These are phyloP conservation scores for Osmerus mordax DNA, from an alignment of 2,113 vertebrate species.

Conservation along the genomic window DNA sequence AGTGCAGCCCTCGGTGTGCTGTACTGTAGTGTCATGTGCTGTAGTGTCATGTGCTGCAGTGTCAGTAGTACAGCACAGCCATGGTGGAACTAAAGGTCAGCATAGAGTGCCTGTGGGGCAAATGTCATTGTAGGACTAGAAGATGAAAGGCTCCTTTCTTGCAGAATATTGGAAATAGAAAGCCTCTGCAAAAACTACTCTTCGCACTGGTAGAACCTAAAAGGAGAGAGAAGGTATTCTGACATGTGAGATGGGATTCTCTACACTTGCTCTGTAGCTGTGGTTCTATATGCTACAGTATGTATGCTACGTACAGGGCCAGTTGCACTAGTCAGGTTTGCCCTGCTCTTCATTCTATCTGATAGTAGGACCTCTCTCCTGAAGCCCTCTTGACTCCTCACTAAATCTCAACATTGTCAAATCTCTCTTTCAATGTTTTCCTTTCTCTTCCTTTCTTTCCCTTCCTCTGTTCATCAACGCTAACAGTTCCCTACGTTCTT, in stretches of 20 bases:
- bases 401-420: slow-evolving; percentile 12
- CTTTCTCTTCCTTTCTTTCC: slow-evolving; percentile 64
- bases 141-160: slow-evolving; percentile 58
- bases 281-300: too few relatives aligned
- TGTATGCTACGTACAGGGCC: too few relatives aligned
- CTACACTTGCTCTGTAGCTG: too few relatives aligned
- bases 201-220: too few relatives aligned
- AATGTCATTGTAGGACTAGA: slow-evolving; percentile 67
- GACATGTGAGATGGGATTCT: too few relatives aligned
- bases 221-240: too few relatives aligned
- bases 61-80: slow-evolving; percentile 16
- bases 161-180: slow-evolving; percentile 44
- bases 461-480: slow-evolving; percentile 62
- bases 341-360: too few relatives aligned
- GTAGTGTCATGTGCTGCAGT: slow-evolving; percentile 20
- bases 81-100: slow-evolving; percentile 48
- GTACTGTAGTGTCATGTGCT: slow-evolving; percentile 25
- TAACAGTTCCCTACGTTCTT: slow-evolving; percentile 95
- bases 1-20: slow-evolving; percentile 26
- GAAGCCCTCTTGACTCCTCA: neutral
- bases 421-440: slow-evolving; percentile 40
- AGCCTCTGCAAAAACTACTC: too few relatives aligned
- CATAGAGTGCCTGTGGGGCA: slow-evolving; percentile 39
- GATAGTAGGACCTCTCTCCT: too few relatives aligned
- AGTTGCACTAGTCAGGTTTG: too few relatives aligned